Evolutionary conservation across 2,888 invertebrate genomes (phyloP), one percentile per base, ranked within the genome.

Genomic region (Eustalomyia histrio): DNA sequence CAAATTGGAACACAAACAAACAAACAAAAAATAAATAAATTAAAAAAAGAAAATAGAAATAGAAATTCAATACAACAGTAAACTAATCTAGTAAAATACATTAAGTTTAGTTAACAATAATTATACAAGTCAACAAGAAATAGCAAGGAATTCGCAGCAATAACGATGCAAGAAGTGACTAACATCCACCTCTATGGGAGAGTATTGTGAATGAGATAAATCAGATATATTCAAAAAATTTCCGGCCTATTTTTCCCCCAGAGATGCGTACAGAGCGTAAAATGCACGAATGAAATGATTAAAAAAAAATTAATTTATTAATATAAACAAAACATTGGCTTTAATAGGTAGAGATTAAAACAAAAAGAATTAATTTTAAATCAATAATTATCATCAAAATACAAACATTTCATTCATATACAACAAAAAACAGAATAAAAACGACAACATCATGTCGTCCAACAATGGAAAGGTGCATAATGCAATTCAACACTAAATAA

Each of bases 261-360:
- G 29, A 29, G 5, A 33, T 33, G 33, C 33, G 33, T 24, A 21
- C 10, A 58, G 33, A 33, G 14, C 43, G 14, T 12, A 6, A 47
- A 47, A 47, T 47, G n/a, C 12, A n/a, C 1, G 6, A 47, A 47
- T 47, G 43, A n/a, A 47, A 47, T 47, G 14, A 47, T 7, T n/a
- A n/a, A n/a, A 47, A n/a, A 47, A 47, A 47, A 68, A 57, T 58
- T 57, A 55, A 29, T 67, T 71, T 55, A 63, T 67, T 47, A 47
- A 47, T 47, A 16, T 47, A n/a, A 47, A 58, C 52, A 50, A 71
- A 76, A 67, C 29, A 76, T 74, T 74, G 76, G 73, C 73, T 76
- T 81, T 76, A 76, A 81, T 81, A 81, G 69, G 47, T 74, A 81
- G 74, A 73, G 50, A 61, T 69, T 68, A 69, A 29, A 57, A 52